phyloP scores from a whole-genome alignment of 23 tunicate species.

The Styela clava region DNA sequence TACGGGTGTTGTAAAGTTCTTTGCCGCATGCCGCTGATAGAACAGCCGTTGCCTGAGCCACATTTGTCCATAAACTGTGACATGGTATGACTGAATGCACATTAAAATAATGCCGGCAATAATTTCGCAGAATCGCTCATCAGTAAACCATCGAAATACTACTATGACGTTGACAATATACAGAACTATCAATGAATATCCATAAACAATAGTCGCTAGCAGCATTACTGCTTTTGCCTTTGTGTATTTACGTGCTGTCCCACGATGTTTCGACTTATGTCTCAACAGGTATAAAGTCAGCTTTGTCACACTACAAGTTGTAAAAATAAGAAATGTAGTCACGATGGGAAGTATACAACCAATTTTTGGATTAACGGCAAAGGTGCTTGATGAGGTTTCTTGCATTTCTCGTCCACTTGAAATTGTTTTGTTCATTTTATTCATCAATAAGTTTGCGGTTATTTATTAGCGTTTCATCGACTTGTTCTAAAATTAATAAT shows the following conservation, averaged over 20 bases:
- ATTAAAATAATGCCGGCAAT: neutral
- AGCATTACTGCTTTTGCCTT: too few species aligned
- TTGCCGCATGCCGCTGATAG: neutral
- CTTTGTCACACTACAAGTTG: neutral
- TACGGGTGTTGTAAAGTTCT: neutral
- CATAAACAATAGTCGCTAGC: neutral
- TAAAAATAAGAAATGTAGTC: neutral
- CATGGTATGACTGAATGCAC: neutral
- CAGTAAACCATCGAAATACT: neutral
- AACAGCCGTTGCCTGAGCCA: neutral
- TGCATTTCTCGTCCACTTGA: too few species aligned
- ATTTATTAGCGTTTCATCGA: too few species aligned
- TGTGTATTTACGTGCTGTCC: too few species aligned
- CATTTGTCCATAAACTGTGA: neutral
- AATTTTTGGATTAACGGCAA: neutral
- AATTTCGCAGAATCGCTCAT: neutral
- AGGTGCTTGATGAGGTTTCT: too few species aligned
- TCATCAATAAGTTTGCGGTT: too few species aligned
- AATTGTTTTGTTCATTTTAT: too few species aligned
- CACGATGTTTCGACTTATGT: neutral
- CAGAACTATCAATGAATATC: neutral
- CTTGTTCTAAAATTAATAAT: too few species aligned
- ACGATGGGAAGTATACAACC: neutral
- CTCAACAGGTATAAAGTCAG: neutral
- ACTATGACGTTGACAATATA: neutral